These are phyloP conservation scores for Zeuzera pyrina DNA, from an alignment of 2,888 invertebrate genomes.

Conservation along the genomic window DNA sequence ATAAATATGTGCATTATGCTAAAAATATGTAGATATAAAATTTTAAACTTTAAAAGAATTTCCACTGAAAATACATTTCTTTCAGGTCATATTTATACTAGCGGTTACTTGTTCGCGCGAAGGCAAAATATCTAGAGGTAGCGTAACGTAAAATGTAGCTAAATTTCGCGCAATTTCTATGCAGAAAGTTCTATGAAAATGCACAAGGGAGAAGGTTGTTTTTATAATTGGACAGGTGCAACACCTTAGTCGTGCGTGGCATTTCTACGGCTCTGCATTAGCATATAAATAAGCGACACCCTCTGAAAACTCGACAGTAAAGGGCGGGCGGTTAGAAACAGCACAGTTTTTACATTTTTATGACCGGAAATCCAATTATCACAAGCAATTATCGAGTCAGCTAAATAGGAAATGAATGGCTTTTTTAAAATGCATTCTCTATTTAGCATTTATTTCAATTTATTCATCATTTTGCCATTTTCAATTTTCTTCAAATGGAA, in stretches of 20 bases:
- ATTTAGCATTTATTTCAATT: too few species aligned
- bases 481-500: too few species aligned
- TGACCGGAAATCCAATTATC: conserved; percentile 65
- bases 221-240: conserved; percentile 67
- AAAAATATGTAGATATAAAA: too few species aligned
- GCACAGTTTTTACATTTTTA: conserved; percentile 56
- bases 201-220: conserved; percentile 60
- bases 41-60: too few species aligned
- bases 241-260: conserved; percentile 58
- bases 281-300: conserved; percentile 65
- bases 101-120: too few species aligned
- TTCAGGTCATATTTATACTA: too few species aligned
- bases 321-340: conserved; percentile 34
- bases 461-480: too few species aligned
- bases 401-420: conserved; percentile 43
- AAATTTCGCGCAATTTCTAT: conserved; percentile 48
- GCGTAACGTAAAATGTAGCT: conserved; percentile 25
- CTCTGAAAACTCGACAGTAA: conserved; percentile 39
- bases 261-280: conserved; percentile 53
- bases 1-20: too few species aligned
- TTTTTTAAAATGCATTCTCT: conserved; percentile 37
- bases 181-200: conserved; percentile 62
- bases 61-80: too few species aligned
- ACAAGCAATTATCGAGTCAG: conserved; percentile 62
- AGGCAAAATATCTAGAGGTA: too few species aligned